These are phyloP conservation scores for Triplophysa rosa DNA, from an alignment of 2,113 vertebrate species.

Conservation along the genomic window DNA sequence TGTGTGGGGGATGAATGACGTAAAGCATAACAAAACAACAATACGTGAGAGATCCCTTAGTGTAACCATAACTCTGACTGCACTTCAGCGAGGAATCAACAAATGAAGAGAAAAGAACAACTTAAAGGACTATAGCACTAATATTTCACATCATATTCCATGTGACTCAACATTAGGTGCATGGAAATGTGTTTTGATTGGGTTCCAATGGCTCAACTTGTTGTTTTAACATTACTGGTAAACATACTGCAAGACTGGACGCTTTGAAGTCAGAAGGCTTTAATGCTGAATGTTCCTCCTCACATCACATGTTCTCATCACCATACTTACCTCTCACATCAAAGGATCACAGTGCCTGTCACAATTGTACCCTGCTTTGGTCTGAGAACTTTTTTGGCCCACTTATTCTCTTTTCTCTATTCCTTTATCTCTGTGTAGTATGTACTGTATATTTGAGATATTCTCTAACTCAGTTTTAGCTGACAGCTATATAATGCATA, in stretches of 20 bases:
- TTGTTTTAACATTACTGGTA: constrained; percentile 3
- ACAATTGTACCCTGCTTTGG: neutral
- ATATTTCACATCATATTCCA: neutral
- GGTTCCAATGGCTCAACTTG: constrained; percentile 4
- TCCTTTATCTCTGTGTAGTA: too few relatives aligned
- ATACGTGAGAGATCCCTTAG: neutral
- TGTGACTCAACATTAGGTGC: neutral
- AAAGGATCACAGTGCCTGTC: constrained; percentile 19
- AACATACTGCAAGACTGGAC: neutral
- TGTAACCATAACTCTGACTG: neutral
- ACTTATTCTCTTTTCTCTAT: too few relatives aligned
- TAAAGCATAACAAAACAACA: neutral
- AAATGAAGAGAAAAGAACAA: constrained; percentile 6
- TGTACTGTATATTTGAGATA: too few relatives aligned
- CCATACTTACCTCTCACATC: constrained; percentile 19
- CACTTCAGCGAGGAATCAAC: neutral
- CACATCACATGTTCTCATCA: constrained; percentile 26
- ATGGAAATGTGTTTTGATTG: neutral
- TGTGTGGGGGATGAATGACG: too few relatives aligned
- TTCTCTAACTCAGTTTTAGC: too few relatives aligned
- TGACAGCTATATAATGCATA: too few relatives aligned
- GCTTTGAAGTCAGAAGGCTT: constrained; percentile 30
- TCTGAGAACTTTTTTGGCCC: too few relatives aligned
- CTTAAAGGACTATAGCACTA: neutral
- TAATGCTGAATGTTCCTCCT: constrained; percentile 9